These are phyloP conservation scores for Lepidurus couesii DNA, from an alignment of 1,140 invertebrate genomes.

Conservation along the genomic window DNA sequence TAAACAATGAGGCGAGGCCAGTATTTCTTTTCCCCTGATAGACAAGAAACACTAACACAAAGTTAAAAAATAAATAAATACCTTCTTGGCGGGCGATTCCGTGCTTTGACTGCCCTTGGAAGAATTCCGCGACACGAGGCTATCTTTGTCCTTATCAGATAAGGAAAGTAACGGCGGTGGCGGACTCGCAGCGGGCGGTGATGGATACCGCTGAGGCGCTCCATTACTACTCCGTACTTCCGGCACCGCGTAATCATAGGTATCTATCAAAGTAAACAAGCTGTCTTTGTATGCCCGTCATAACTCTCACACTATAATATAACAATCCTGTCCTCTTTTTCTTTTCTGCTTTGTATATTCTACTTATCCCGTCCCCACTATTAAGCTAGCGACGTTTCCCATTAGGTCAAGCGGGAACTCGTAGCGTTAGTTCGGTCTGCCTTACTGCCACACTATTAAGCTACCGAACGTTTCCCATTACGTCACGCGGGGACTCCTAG, in stretches of 20 bases:
- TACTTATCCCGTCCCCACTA: background rate
- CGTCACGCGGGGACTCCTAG: too few relatives aligned
- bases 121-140: constrained; percentile 47
- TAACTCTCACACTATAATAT: constrained; percentile 17
- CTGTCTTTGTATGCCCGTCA: constrained; percentile 13
- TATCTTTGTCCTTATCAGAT: constrained; percentile 46
- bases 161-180: constrained; percentile 35
- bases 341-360: background rate
- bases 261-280: constrained; percentile 41
- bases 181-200: constrained; percentile 52
- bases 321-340: background rate
- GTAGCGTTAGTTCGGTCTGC: too few relatives aligned
- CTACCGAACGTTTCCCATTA: too few relatives aligned
- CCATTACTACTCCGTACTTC: constrained; percentile 52
- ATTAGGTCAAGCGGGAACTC: too few relatives aligned
- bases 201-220: constrained; percentile 27
- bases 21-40: background rate
- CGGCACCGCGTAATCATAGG: constrained; percentile 69
- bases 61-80: constrained; percentile 37
- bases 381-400: too few relatives aligned
- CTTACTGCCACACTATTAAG: too few relatives aligned
- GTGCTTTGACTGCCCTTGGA: constrained; percentile 44
- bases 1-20: background rate
- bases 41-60: background rate
- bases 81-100: constrained; percentile 46